Evolutionary conservation across 2,797 vertebrate species (phyloP), one percentile per base, ranked within the genome.

Genomic region (Malurus leucopterus): DNA sequence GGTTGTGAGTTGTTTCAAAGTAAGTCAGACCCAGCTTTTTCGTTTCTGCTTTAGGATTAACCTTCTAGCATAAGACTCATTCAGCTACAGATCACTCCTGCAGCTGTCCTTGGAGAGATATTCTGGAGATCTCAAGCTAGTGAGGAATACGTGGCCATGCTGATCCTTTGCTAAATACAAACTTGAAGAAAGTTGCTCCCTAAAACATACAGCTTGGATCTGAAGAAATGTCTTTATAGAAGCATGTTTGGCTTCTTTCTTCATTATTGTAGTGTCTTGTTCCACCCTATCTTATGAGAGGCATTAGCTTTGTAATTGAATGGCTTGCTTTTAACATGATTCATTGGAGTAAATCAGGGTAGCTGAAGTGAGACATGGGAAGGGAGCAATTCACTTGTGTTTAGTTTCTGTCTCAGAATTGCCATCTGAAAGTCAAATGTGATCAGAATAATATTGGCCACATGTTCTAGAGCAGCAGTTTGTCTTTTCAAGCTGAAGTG

Each of bases 1-100:
- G 86, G 99, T 99, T 32, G 98, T 99, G 85, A 99, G 98, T 95
- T 99, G 99, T 97, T 99, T 99, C 95, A 99, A 99, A 98, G 99
- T 99, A 94, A 95, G 96, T 94, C 32, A 34, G 64, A 57, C 22
- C 20, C 13, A 50, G 13, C 14, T 67, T 59, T 89, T 30, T 77
- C 5, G 9, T 62, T 38, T 65, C 20, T 63, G 9, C 36, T 88
- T 73, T 9, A 82, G 61, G 44, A 76, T 92, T 90, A 77, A 30
- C 78, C 84, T 36, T 50, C 26, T 54, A 59, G 74, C 86, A 38
- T 30, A 46, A 84, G 50, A 61, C 16, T 84, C 12, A 29, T 75
- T 15, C 23, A 72, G 3, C 8, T 41, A 29, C 41, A 69, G 23
- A 51, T 59, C 29, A 15, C 5, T 80, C 29, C 51, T 71, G 13